Evolutionary conservation across 2,113 vertebrate species (phyloP).

Genomic region (Stictonetta naevosa): DNA sequence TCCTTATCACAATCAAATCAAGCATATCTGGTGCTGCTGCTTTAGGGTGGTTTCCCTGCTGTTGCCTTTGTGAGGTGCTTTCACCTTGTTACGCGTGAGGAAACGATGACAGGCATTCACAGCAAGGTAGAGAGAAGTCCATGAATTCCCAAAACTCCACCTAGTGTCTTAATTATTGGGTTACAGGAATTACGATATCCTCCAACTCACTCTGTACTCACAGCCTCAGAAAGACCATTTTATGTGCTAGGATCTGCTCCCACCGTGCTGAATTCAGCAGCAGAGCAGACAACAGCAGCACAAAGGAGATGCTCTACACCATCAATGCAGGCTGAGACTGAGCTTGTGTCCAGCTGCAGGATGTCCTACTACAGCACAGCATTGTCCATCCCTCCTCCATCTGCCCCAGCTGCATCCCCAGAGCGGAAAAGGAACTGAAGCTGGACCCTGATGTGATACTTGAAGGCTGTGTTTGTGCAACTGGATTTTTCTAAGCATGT

Average conservation of each 20-base stretch:
- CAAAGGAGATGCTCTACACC: neutral
- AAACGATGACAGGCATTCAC: rapidly evolving
- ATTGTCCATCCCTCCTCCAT: neutral
- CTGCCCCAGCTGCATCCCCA: too few species aligned
- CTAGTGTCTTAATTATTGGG: neutral
- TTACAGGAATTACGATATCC: neutral
- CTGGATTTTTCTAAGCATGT: neutral
- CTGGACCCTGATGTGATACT: neutral
- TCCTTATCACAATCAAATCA: neutral
- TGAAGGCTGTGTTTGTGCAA: neutral
- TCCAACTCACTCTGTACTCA: too few species aligned
- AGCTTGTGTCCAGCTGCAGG: neutral
- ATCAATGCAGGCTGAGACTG: too few species aligned
- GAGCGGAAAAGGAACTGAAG: neutral
- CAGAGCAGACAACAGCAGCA: neutral
- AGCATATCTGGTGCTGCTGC: neutral
- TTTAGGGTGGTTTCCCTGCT: neutral
- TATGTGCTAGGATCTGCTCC: neutral
- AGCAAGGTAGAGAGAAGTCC: neutral
- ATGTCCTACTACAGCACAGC: neutral
- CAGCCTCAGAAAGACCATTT: neutral
- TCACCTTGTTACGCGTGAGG: rapidly evolving
- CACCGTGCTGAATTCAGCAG: neutral
- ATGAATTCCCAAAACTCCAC: too few species aligned
- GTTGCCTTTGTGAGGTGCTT: neutral